Evolutionary conservation across 2,113 vertebrate genomes (phyloP), one percentile per base, ranked within the genome.

Genomic region (Patagioenas fasciata): DNA sequence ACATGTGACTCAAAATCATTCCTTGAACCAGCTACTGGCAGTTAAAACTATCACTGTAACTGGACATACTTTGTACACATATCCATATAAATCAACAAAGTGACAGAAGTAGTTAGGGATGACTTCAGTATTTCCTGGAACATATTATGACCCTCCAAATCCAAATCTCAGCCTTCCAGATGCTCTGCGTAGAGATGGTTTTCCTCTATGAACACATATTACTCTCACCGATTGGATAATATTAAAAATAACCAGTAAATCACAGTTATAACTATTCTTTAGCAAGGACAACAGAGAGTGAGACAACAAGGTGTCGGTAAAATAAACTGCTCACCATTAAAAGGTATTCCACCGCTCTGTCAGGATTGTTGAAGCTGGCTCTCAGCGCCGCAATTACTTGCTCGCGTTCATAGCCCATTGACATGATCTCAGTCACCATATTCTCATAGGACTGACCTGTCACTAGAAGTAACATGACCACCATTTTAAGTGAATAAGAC

Each of bases 391-490:
- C 98, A 91, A 99, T 99, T 77, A 99, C 99, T 97, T 98, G 98
- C 77, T 99, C 99, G 93, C 98, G 98, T 96, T 99, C 99, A 38
- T 99, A 99, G 47, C 99, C 99, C 99, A 99, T 99, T 73, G 99
- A 98, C 99, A 99, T 99, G 97, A 99, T 99, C 97, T 99, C 99
- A 31, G 98, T 99, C 95, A 99, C 99, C 99, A 99, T 99, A 96
- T 99, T 99, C 91, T 99, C 99, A 31, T 99, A 99, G 8, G 99
- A 99, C 74, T 99, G 98, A 85, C 99, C 99, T 2, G 99, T 99
- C 95, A 99, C 99, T 99, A 65, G 53, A 95, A 75, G 93, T 36
- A 89, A 79, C 88, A 73, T n/a, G 23, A 94, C 6, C 56, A 91
- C 24, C 69, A 36, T 91, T 89, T 48, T 57, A 73, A 72, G 21